A percentile compares a stretch with the other conserved stretches of the same genome.
phyloP scores from a whole-genome alignment of 1,140 invertebrate species.

The Cyrtorhinus lividipennis region DNA sequence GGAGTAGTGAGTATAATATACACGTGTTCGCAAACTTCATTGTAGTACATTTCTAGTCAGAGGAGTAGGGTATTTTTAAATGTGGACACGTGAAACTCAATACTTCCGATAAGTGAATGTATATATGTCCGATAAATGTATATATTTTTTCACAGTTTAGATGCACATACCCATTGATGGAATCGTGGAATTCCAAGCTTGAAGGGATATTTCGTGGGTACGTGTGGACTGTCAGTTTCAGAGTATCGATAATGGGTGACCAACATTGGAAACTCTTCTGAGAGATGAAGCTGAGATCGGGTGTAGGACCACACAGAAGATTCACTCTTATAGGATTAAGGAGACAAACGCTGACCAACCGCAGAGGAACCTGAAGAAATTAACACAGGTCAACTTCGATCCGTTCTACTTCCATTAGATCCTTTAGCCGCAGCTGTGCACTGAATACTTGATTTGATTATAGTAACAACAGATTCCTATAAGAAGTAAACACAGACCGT shows the following conservation, averaged over 20 bases:
- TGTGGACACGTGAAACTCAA: too few species aligned
- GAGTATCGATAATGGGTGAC: constrained; percentile 48
- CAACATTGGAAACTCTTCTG: constrained; percentile 55
- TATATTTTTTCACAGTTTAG: too few species aligned
- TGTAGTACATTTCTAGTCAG: too few species aligned
- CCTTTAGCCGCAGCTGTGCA: background rate
- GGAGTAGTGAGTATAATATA: too few species aligned
- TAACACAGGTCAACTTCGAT: too few species aligned
- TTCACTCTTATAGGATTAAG: constrained; percentile 57
- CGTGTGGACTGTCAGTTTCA: constrained; percentile 43
- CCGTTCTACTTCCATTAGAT: background rate
- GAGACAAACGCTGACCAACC: constrained; percentile 58
- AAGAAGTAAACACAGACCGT: too few species aligned
- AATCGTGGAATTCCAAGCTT: constrained; percentile 41
- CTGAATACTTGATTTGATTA: too few species aligned
- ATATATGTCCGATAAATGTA: too few species aligned
- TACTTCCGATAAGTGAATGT: too few species aligned
- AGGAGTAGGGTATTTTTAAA: too few species aligned
- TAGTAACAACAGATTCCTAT: too few species aligned
- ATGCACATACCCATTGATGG: constrained; percentile 43
- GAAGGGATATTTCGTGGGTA: constrained; percentile 48
- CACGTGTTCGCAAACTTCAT: too few species aligned
- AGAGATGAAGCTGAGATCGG: constrained; percentile 53
- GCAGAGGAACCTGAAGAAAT: constrained; percentile 59
- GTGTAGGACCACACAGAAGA: constrained; percentile 61